Conservation (phyloP, 2,888 invertebrate species). For the Torymus texanus region DNA sequence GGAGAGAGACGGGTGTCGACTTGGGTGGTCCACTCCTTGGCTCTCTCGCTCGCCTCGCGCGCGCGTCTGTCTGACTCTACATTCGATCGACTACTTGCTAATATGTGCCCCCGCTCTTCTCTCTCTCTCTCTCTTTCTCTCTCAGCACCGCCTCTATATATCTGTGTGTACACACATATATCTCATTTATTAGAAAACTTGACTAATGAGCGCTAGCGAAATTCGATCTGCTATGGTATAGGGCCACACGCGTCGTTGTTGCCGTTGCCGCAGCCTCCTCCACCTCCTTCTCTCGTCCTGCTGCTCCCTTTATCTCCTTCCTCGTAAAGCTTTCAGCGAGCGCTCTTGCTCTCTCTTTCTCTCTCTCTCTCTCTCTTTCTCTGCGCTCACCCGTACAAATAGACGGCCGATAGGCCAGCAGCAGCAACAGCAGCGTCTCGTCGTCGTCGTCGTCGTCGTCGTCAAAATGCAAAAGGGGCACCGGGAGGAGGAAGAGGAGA, state of each 20-base stretch:
- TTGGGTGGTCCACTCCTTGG: no score
- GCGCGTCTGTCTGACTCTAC: slow-evolving; percentile 55
- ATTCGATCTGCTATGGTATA: background rate
- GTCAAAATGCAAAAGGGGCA: slow-evolving; percentile 44
- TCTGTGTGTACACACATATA: background rate
- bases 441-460: slow-evolving; percentile 1
- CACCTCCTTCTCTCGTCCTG: slow-evolving; percentile 55
- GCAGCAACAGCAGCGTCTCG: background rate
- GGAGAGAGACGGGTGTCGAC: no score
- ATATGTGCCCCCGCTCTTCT: slow-evolving; percentile 59
- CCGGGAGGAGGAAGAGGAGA: background rate
- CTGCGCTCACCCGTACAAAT: slow-evolving; percentile 27
- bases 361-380: slow-evolving; percentile 16
- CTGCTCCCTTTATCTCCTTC: slow-evolving; percentile 51
- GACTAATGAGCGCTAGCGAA: slow-evolving; percentile 23
- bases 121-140: no score
- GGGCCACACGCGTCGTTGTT: background rate
- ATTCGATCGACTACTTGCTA: slow-evolving; percentile 73
- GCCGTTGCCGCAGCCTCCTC: slow-evolving; percentile 53
- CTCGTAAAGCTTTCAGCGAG: slow-evolving; percentile 55
- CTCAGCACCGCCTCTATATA: no score
- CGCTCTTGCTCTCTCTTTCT: slow-evolving; percentile 1
- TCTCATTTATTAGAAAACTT: slow-evolving; percentile 24
- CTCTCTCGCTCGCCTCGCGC: slow-evolving; percentile 6
- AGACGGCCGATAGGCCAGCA: slow-evolving; percentile 26